Percentiles rank a stretch among this genome's conserved stretches.
Conservation (phyloP, 2,888 invertebrate species). For the Hemistola chrysoprasaria region DNA sequence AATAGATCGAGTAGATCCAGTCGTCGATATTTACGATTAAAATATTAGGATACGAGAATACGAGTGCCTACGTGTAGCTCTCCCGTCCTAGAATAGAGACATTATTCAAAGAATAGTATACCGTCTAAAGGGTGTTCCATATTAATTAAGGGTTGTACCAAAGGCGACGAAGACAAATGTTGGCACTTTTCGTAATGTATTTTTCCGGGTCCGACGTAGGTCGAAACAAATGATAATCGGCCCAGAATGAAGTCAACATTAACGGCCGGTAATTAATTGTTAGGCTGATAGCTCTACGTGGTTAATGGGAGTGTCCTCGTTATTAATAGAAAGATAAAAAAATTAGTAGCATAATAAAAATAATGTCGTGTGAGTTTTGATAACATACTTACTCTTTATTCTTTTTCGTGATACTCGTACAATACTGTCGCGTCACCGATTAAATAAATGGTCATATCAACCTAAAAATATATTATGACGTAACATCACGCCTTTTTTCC, state of each 20-base stretch:
- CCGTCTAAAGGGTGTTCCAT: slow-evolving; percentile 74
- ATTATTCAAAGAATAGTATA: slow-evolving; percentile 62
- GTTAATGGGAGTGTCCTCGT: slow-evolving; percentile 21
- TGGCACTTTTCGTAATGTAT: slow-evolving; percentile 70
- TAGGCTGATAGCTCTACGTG: slow-evolving; percentile 31
- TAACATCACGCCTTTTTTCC: too few relatives aligned
- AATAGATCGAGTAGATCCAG: too few relatives aligned
- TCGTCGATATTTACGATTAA: too few relatives aligned
- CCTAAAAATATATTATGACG: too few relatives aligned
- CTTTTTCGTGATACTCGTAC: too few relatives aligned
- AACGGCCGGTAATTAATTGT: slow-evolving; percentile 72
- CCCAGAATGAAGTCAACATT: slow-evolving; percentile 74
- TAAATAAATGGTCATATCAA: too few relatives aligned
- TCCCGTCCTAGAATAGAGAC: slow-evolving; percentile 1
- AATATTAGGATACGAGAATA: too few relatives aligned
- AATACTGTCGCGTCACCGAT: too few relatives aligned
- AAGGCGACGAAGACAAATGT: slow-evolving; percentile 79
- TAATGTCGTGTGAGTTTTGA: too few relatives aligned
- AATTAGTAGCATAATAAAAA: not conserved
- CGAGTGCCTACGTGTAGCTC: too few relatives aligned
- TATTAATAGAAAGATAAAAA: slow-evolving; percentile 1
- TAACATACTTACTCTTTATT: too few relatives aligned
- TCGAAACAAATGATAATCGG: slow-evolving; percentile 81
- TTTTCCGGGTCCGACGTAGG: slow-evolving; percentile 63
- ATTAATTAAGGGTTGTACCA: slow-evolving; percentile 75